phyloP scores from a whole-genome alignment of 30 jellyfish, hydroid and myxozoan species.

The Pseudorhiza aurosa region DNA sequence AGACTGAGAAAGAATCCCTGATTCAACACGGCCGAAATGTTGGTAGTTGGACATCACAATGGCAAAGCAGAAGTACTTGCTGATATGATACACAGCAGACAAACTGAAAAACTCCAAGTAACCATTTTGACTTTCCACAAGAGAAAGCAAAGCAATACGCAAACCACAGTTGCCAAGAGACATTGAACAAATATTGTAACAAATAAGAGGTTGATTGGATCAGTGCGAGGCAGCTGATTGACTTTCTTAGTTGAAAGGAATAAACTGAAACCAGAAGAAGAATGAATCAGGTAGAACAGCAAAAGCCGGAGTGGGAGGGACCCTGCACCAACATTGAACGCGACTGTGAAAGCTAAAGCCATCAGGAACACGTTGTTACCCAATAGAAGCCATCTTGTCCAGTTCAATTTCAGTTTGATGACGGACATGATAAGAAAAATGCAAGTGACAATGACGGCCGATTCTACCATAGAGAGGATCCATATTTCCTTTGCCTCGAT shows the following conservation, averaged over 20 bases:
- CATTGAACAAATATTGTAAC: neutral
- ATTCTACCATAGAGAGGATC: conserved; percentile 11
- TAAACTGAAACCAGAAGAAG: neutral
- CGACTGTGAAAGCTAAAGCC: neutral
- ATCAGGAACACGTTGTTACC: neutral
- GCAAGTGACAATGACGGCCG: conserved; percentile 4
- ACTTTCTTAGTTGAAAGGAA: neutral
- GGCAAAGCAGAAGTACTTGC: neutral
- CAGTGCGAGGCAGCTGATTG: neutral
- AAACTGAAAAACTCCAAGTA: conserved; percentile 2
- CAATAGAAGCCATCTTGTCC: neutral
- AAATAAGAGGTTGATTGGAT: neutral
- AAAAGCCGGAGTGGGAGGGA: neutral
- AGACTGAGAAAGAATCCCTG: too few relatives aligned
- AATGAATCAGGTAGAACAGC: neutral
- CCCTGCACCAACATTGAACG: neutral
- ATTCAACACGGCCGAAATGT: too few relatives aligned
- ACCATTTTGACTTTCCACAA: conserved; percentile 9
- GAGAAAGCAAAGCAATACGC: neutral
- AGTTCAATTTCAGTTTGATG: neutral
- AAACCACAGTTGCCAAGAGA: neutral
- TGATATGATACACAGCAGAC: neutral
- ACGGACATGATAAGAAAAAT: neutral
- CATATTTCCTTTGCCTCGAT: conserved; percentile 3
- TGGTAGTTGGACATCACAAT: too few relatives aligned